Conservation (phyloP, 2,888 invertebrate genomes). For the Drosophila rubida region DNA sequence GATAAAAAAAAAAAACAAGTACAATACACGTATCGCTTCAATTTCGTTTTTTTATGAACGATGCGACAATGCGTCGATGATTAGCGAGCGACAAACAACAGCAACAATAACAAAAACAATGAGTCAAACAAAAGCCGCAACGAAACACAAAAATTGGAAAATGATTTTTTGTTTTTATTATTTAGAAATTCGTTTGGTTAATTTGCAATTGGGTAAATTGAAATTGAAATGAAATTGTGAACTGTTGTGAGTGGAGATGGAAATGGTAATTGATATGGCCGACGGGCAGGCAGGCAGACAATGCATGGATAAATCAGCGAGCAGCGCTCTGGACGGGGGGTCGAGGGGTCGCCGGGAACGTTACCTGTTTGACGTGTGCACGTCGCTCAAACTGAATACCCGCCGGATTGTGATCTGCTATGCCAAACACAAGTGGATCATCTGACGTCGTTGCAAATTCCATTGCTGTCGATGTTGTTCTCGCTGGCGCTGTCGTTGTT, state of each 20-base stretch:
- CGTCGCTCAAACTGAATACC: slow-evolving; percentile 84
- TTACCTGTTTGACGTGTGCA: slow-evolving; percentile 84
- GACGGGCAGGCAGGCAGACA: background rate
- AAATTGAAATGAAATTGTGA: slow-evolving; percentile 14
- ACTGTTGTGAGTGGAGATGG: too few species aligned
- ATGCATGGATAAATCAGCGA: background rate
- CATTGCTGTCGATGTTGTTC: slow-evolving; percentile 9
- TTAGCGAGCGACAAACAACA: slow-evolving; percentile 18
- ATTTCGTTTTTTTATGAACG: slow-evolving; percentile 7
- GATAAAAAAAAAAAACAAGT: background rate
- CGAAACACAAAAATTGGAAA: slow-evolving; percentile 23
- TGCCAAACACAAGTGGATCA: slow-evolving; percentile 50
- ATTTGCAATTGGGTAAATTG: slow-evolving; percentile 45
- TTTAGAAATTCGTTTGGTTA: slow-evolving; percentile 32
- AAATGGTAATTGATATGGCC: slow-evolving; percentile 2
- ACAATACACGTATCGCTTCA: background rate
- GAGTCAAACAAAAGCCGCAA: slow-evolving; percentile 28
- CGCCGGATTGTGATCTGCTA: slow-evolving; percentile 82
- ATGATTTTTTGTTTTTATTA: slow-evolving; percentile 15
- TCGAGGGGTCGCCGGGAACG: slow-evolving; percentile 3
- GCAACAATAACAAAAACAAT: slow-evolving; percentile 5
- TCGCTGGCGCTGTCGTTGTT: slow-evolving; percentile 2
- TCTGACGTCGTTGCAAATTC: slow-evolving; percentile 9
- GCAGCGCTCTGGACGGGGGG: background rate
- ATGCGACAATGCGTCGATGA: slow-evolving; percentile 39